Conservation (phyloP, 2,888 invertebrate genomes). For the Orgyia antiqua region DNA sequence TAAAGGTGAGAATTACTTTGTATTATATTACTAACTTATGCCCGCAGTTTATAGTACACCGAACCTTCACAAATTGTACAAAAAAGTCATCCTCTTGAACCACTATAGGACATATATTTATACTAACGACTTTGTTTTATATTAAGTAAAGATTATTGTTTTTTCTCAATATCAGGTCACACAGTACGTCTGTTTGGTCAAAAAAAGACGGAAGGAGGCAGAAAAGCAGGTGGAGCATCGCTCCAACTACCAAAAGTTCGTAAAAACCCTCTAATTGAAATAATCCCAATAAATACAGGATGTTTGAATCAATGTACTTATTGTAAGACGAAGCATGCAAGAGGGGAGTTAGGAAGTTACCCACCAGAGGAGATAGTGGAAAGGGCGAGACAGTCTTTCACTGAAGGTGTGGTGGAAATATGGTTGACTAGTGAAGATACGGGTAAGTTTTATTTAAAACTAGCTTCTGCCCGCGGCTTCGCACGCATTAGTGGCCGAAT, state of each 20-base stretch:
- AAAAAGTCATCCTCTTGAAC: too few relatives aligned
- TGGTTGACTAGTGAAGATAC: slow-evolving; percentile 99
- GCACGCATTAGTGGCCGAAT: too few relatives aligned
- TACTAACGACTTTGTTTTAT: too few relatives aligned
- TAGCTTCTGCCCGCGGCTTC: too few relatives aligned
- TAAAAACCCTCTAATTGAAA: slow-evolving; percentile 97
- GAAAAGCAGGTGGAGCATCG: slow-evolving; percentile 91
- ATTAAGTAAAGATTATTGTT: too few relatives aligned
- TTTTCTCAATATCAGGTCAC: too few relatives aligned
- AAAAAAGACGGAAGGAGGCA: slow-evolving; percentile 88
- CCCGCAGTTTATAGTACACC: too few relatives aligned
- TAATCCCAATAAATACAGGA: slow-evolving; percentile 96
- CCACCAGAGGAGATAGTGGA: slow-evolving; percentile 92
- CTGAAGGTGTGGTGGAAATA: slow-evolving; percentile 95
- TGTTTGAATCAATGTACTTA: slow-evolving; percentile 99
- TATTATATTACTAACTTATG: neutral
- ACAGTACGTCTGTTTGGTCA: slow-evolving; percentile 86
- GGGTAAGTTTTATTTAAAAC: slow-evolving; percentile 67
- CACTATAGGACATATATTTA: too few relatives aligned
- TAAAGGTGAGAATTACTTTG: slow-evolving; percentile 79
- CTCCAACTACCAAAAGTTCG: slow-evolving; percentile 95
- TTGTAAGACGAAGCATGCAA: slow-evolving; percentile 98
- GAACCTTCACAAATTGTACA: too few relatives aligned
- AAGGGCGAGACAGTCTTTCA: slow-evolving; percentile 90
- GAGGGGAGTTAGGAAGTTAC: slow-evolving; percentile 98